These are phyloP conservation scores for Chlorocebus sabaeus DNA, from an alignment of 2,113 vertebrate species.

Conservation along the genomic window DNA sequence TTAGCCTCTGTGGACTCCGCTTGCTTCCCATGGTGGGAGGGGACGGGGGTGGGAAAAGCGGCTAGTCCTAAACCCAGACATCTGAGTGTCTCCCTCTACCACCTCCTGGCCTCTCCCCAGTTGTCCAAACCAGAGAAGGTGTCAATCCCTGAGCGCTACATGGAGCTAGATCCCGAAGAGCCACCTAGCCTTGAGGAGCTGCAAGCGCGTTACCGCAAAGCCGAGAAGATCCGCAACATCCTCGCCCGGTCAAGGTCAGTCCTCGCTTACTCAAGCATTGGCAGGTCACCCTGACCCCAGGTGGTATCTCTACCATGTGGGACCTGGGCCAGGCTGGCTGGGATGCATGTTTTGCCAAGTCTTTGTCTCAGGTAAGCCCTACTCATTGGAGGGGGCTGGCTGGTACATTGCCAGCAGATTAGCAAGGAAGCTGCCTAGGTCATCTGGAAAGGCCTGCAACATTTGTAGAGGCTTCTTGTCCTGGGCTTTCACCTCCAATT, in stretches of 20 bases:
- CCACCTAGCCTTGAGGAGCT: constrained; percentile 93
- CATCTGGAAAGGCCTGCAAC: background rate
- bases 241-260: constrained; percentile 94
- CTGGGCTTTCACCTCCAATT: background rate
- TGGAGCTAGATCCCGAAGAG: constrained; percentile 94
- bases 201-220: constrained; percentile 93
- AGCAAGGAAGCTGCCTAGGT: background rate
- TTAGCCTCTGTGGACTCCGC: background rate
- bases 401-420: background rate
- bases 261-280: fast-evolving
- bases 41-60: background rate
- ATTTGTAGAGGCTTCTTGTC: background rate
- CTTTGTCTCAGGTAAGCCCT: background rate
- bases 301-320: background rate
- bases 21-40: background rate
- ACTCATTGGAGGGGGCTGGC: background rate
- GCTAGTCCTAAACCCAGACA: background rate
- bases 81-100: background rate
- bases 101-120: constrained; percentile 75
- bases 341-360: background rate
- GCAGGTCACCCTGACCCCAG: fast-evolving
- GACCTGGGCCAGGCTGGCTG: background rate
- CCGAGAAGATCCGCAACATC: constrained; percentile 96
- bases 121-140: constrained; percentile 95
- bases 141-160: constrained; percentile 93